Evolutionary conservation across 2,797 vertebrate species (phyloP), one percentile per base, ranked within the genome.

Genomic region (Clarias laeviceps): DNA sequence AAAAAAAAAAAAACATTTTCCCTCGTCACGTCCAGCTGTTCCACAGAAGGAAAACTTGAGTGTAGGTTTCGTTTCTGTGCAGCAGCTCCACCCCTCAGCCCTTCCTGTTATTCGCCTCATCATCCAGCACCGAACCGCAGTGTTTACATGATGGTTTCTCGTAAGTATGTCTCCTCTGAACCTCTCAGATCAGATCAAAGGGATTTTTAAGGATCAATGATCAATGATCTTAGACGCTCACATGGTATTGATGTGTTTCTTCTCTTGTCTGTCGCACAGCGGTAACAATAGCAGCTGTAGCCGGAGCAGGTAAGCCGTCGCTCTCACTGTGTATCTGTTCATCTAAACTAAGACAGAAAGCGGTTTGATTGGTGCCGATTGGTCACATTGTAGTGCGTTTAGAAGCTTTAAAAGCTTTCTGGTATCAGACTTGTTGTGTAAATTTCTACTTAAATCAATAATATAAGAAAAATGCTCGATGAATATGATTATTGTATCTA

Each of bases 251-350:
- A 78, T 59, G 74, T 0, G 22, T 59, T 78, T 32, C 20, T 34
- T 29, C 32, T 54, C 5, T 5, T 72, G n/a, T 62, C 17, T 68
- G 45, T 50, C 14, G 15, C 22, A 6, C 37, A 88, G 87, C 37
- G 8, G 62, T 54, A 4, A 3, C 32, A 0, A n/a, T 15, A 14
- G 45, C 27, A 9, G 69, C 61, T 22, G 82, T 27, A 6, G 62
- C 7, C 14, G 87, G 84, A 83, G 76, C 77, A 86, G 87, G 87
- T 88, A 76, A 65, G 61, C 8, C 50, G 6, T 14, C 50, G 29
- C n/a, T 45, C n/a, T 56, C n/a, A 11, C 74, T 77, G 27, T 20
- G 7, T 3, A n/a, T 22, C 17, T 57, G 2, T 14, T 77, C 54
- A 59, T 2, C 50, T 32, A 29, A 1, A 2, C 20, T 14, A 65